These are phyloP conservation scores for Azemiops feae DNA, from an alignment of 2,113 vertebrate genomes.

Conservation along the genomic window DNA sequence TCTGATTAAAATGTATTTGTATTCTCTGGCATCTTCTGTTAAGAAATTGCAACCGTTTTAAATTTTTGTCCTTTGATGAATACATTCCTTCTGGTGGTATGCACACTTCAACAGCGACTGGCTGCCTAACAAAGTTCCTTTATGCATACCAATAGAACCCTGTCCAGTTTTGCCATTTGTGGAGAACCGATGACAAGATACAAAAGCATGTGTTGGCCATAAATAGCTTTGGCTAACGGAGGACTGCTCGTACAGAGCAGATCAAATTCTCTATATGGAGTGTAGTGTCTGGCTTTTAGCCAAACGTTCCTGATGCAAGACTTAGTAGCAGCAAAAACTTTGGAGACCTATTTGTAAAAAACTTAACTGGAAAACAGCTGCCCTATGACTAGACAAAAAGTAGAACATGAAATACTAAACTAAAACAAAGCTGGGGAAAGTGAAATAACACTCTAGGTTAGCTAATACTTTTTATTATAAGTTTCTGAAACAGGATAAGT, in stretches of 20 bases:
- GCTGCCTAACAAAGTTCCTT: constrained; percentile 68
- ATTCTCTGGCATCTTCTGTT: not conserved
- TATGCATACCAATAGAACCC: constrained; percentile 78
- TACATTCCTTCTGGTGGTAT: constrained; percentile 61
- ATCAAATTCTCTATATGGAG: constrained; percentile 90
- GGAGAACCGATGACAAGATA: constrained; percentile 92
- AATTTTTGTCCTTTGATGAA: constrained; percentile 54
- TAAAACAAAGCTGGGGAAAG: constrained; percentile 62
- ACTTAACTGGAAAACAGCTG: constrained; percentile 53
- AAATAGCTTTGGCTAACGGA: constrained; percentile 88
- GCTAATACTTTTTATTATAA: constrained; percentile 23
- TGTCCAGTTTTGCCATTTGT: constrained; percentile 92
- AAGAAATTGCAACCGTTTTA: not conserved
- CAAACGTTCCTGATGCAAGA: constrained; percentile 69
- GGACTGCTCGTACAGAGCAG: constrained; percentile 78
- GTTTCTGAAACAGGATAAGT: constrained; percentile 45
- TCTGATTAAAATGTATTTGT: constrained; percentile 33
- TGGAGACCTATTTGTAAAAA: constrained; percentile 64
- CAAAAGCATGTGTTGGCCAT: constrained; percentile 93
- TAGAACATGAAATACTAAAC: constrained; percentile 45
- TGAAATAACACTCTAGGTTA: constrained; percentile 38
- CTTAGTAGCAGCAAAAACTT: constrained; percentile 62
- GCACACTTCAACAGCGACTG: constrained; percentile 57
- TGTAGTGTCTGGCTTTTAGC: constrained; percentile 71
- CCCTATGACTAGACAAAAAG: constrained; percentile 45